These are phyloP conservation scores for Anseranas semipalmata DNA, from an alignment of 2,113 vertebrate species.

Conservation along the genomic window DNA sequence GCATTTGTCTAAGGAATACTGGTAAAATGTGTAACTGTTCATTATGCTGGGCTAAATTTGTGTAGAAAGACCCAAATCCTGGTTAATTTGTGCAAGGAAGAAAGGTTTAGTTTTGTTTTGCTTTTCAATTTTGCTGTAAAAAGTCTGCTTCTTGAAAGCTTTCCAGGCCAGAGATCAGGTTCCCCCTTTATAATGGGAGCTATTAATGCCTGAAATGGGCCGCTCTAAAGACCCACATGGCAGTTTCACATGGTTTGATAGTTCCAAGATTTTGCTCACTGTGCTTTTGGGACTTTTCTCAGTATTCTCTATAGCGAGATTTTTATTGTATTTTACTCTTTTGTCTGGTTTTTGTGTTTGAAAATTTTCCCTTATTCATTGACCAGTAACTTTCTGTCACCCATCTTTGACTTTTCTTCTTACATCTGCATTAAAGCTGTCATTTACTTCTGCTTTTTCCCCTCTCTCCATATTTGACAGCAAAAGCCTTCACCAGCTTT, in stretches of 20 bases:
- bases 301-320: constrained; percentile 86
- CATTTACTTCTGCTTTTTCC: constrained; percentile 80
- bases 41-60: constrained; percentile 48
- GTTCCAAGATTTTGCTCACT: constrained; percentile 86
- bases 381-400: constrained; percentile 87
- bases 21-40: constrained; percentile 45
- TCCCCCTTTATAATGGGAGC: constrained; percentile 65
- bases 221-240: constrained; percentile 77
- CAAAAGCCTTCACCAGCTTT: constrained; percentile 82
- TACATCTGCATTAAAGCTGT: constrained; percentile 87
- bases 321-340: constrained; percentile 87
- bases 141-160: constrained; percentile 69
- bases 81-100: constrained; percentile 36
- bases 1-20: constrained; percentile 12
- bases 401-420: constrained; percentile 86
- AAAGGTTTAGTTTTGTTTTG: constrained; percentile 56
- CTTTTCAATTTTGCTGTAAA: constrained; percentile 63
- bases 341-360: constrained; percentile 85
- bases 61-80: constrained; percentile 46
- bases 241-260: constrained; percentile 81
- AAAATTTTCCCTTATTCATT: constrained; percentile 85
- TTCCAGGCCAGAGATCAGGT: constrained; percentile 57
- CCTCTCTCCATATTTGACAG: constrained; percentile 83
- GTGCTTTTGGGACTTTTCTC: constrained; percentile 85
- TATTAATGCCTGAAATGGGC: constrained; percentile 66